Base-by-base conservation (phyloP, 2,113 vertebrate species). In the Terrapene triunguis region DNA sequence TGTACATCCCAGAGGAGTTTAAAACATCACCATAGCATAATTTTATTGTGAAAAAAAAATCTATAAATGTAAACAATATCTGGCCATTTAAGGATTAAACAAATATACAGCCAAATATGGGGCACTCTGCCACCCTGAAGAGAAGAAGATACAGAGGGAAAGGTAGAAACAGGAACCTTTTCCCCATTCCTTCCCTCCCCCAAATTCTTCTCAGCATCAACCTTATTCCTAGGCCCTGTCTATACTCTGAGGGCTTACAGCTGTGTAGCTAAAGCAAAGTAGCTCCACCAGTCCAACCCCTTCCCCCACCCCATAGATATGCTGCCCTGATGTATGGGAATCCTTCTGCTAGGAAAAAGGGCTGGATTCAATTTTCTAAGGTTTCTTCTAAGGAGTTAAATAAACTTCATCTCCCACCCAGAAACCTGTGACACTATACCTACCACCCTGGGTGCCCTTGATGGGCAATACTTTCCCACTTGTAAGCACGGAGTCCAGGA, bases 261-360 rank as follows among this genome's bases (percentile, higher is more conserved):
- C 11, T 17, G 7, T 22, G 6, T 11, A 87, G 24, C 3, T 48
- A 53, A 57, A 48, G n/a, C 12, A 87, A 89, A 88, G 6, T 29
- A 92, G 1, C 3, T 92, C 17, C 21, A 89, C 91, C 57, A 48
- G 29, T 47, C 47, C 0, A 0, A 25, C 72, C 82, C 82, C 78
- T 21, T 12, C 82, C 87, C 8, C 16, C 8, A 1, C 53, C 19
- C 21, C 38, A 6, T 16, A 80, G 22, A 76, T 27, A n/a, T 59
- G 35, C 13, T 84, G 32, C 21, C n/a, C 9, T 78, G 21, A 1
- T 8, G 65, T 21, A 38, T 38, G 65, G 19, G 19, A 72, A 72
- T 8, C 65, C 19, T 72, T 72, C 35, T 38, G n/a, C 8, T 10
- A 72, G n/a, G 17, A 72, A 72, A 72, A 72, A 65, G 27, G 65